Percentiles rank a stretch among this genome's conserved stretches.
These are phyloP conservation scores for Enteromius trimaculatus DNA, from an alignment of 2,797 vertebrate genomes.

Conservation along the genomic window DNA sequence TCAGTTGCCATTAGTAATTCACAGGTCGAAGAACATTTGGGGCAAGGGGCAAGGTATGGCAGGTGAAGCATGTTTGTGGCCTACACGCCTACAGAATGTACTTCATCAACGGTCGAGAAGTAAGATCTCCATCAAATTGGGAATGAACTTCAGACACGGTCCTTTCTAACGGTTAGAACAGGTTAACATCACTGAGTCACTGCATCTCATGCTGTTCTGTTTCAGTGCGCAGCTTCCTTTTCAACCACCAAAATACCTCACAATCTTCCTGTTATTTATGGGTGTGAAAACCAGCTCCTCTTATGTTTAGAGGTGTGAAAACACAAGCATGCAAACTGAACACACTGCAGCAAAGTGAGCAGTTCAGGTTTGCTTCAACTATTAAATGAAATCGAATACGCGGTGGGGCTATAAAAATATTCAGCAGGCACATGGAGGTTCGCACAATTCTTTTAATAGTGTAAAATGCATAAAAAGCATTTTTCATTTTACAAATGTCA, in stretches of 20 bases:
- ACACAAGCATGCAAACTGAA: conserved; percentile 59
- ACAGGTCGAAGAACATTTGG: not conserved
- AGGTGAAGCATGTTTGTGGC: not conserved
- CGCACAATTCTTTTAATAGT: not conserved
- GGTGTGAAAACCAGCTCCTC: conserved; percentile 72
- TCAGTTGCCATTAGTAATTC: not conserved
- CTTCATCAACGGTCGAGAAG: not conserved
- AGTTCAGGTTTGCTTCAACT: not conserved
- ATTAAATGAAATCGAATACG: not conserved
- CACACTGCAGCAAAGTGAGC: conserved; percentile 15
- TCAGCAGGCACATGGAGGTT: not conserved
- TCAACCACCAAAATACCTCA: conserved; percentile 61
- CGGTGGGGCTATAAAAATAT: not conserved
- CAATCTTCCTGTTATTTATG: conserved; percentile 60
- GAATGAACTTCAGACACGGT: not conserved
- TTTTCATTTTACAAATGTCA: not conserved
- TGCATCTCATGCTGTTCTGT: conserved; percentile 5
- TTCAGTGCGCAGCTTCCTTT: conserved; percentile 59
- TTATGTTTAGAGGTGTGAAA: conserved; percentile 75
- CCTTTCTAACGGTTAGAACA: not conserved
- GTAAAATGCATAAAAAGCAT: not conserved
- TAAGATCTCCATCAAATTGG: not conserved
- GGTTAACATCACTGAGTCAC: not conserved
- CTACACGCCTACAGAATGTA: not conserved
- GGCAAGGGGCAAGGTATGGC: not conserved